Percentiles rank a stretch among this genome's conserved stretches.
Evolutionary conservation across 2,888 invertebrate species (phyloP).

Genomic region (Troilus luridus): DNA sequence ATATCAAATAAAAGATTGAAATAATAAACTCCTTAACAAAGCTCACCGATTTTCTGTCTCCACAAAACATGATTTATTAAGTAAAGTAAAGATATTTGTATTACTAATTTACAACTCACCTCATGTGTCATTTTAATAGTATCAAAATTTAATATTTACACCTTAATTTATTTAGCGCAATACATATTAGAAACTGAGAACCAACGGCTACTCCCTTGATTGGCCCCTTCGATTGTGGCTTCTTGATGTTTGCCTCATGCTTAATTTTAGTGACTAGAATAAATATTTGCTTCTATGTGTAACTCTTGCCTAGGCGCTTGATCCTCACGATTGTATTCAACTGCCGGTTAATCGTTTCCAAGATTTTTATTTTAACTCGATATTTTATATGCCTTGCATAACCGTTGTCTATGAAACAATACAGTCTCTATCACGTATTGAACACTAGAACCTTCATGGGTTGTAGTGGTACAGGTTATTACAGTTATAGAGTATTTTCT

Average conservation of each 20-base stretch:
- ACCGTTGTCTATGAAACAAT: no score
- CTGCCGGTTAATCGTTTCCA: not conserved
- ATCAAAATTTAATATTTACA: not conserved
- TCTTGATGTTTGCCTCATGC: not conserved
- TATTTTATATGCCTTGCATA: not conserved
- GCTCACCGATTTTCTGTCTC: no score
- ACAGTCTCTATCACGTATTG: no score
- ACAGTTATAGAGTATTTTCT: no score
- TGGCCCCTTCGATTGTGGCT: not conserved
- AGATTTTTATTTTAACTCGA: not conserved
- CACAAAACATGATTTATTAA: no score
- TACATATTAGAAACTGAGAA: not conserved
- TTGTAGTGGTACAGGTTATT: no score
- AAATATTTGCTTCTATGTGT: constrained; percentile 43
- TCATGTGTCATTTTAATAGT: no score
- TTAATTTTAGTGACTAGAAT: constrained; percentile 15
- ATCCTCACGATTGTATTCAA: not conserved
- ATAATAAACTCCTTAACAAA: no score
- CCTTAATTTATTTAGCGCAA: not conserved
- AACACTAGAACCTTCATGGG: no score
- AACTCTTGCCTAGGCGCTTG: not conserved
- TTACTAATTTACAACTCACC: no score
- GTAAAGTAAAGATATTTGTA: no score
- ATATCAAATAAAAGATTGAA: no score
- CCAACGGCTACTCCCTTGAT: not conserved